phyloP scores from a whole-genome alignment of 2,797 vertebrate genomes.

The Anableps anableps region DNA sequence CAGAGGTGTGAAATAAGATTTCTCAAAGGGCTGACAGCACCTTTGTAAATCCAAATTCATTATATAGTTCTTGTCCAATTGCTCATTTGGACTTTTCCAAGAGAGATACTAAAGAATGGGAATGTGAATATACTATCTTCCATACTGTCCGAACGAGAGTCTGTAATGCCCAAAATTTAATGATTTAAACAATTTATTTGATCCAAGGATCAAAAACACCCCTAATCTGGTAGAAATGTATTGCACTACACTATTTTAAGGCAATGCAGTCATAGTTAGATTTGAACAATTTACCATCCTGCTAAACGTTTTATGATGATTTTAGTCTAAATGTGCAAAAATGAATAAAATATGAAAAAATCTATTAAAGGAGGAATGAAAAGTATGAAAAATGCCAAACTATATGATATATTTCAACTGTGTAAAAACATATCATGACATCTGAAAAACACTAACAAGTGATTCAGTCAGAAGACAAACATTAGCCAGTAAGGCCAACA shows the following conservation, averaged over 20 bases:
- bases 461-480: neutral
- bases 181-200: too few relatives aligned
- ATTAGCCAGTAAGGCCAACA: conserved; percentile 38
- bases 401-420: neutral
- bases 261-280: too few relatives aligned
- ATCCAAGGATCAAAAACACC: too few relatives aligned
- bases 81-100: neutral
- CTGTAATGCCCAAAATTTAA: too few relatives aligned
- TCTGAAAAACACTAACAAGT: neutral
- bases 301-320: neutral
- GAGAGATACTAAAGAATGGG: neutral
- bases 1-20: neutral
- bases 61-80: neutral
- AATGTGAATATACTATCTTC: too few relatives aligned
- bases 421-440: neutral
- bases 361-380: neutral
- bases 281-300: neutral
- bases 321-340: too few relatives aligned
- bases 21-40: neutral
- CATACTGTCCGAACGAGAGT: too few relatives aligned
- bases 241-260: too few relatives aligned
- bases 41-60: neutral
- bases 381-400: neutral
- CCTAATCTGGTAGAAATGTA: too few relatives aligned
- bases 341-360: too few relatives aligned